Evolutionary conservation across 2,888 invertebrate species (phyloP).

Genomic region (Rambutsinella grinnellia): DNA sequence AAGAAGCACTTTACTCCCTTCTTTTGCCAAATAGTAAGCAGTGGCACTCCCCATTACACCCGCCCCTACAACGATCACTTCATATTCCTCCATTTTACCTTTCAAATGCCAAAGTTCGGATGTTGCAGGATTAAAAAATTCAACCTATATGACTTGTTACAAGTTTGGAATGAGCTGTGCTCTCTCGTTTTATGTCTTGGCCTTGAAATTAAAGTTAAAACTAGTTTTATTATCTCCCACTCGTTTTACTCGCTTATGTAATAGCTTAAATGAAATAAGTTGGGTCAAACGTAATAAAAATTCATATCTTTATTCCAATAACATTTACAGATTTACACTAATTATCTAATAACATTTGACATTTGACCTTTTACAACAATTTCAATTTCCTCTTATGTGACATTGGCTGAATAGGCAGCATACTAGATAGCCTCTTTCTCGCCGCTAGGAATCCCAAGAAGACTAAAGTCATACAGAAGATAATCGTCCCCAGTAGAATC

Average conservation of each 20-base stretch:
- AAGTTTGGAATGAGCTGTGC: too few species aligned
- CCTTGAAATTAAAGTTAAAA: too few species aligned
- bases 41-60: conserved; percentile 63
- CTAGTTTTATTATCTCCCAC: too few species aligned
- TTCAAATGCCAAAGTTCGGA: not conserved
- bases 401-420: conserved; percentile 44
- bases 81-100: conserved; percentile 27
- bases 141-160: too few species aligned
- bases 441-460: conserved; percentile 58
- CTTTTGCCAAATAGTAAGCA: conserved; percentile 55
- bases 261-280: too few species aligned
- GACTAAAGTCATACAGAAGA: conserved; percentile 55
- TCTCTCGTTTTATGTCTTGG: too few species aligned
- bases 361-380: too few species aligned
- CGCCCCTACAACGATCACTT: conserved; percentile 56
- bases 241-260: too few species aligned
- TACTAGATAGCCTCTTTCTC: conserved; percentile 46
- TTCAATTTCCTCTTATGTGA: conserved; percentile 30
- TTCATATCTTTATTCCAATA: too few species aligned
- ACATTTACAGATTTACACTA: too few species aligned
- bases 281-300: not conserved
- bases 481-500: conserved; percentile 55
- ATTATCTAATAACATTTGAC: too few species aligned
- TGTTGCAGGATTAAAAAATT: too few species aligned
- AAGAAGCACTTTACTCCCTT: conserved; percentile 45